Base-by-base conservation (phyloP, 2,797 vertebrate species). In the Enteromius trimaculatus region DNA sequence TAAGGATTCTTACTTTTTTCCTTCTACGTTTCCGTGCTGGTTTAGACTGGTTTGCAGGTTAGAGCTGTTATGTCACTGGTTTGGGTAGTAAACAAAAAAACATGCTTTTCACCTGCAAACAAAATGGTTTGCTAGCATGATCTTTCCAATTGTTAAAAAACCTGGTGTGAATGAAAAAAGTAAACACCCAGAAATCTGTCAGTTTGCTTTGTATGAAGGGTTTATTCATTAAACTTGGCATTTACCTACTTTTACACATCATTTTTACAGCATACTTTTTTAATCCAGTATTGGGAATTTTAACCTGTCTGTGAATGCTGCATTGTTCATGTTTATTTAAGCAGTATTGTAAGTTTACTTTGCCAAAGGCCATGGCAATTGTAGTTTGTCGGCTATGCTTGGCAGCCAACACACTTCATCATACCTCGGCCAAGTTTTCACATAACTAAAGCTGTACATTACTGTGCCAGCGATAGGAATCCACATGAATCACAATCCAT, bases 391-490 rank as follows among this genome's bases (percentile, higher is more conserved):
- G 26, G 65, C 58, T 84, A 79, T 47, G 7, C 55, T 84, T 78
- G 70, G 58, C 58, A 82, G 53, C 19, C 17, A 17, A 34, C 42
- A n/a, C 47, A 55, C 44, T 8, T 21, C 2, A 10, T 37, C 7
- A 26, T 58, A 34, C n/a, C 44, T 80, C 21, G 47, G 80, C 82
- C 19, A 66, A 88, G 64, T 42, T 65, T 77, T 72, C 69, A 34
- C 23, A n/a, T 74, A 69, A 76, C 68, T 80, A 21, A 39, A 31
- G 47, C 69, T 37, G 23, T 80, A 65, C 66, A 83, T 83, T 76
- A 55, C 68, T 64, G 64, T 80, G 82, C 81, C 71, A 82, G 49
- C 10, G 17, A 62, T 65, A 77, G 80, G 79, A 88, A 84, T 86
- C 53, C 62, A 31, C 49, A 37, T 74, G 26, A 81, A 62, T 81